phyloP scores from a whole-genome alignment of 2,888 invertebrate species.

The Microdon myrmicae region DNA sequence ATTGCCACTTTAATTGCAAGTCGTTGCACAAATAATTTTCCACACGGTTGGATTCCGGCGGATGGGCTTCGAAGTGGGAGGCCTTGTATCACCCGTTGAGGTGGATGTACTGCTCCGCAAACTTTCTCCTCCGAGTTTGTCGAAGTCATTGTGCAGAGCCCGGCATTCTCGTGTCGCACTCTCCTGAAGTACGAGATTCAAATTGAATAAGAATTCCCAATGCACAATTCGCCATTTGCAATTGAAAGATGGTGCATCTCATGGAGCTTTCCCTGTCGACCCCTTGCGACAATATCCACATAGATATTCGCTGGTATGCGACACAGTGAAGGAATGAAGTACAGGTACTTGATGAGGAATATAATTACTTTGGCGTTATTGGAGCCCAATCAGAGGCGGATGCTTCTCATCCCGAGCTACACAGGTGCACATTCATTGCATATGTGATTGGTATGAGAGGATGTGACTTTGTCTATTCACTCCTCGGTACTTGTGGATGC shows the following conservation, averaged over 20 bases:
- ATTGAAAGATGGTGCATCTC: conserved; percentile 30
- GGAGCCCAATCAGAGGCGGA: conserved; percentile 42
- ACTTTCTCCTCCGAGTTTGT: conserved; percentile 20
- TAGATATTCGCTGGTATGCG: conserved; percentile 33
- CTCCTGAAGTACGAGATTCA: conserved; percentile 9
- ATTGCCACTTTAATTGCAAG: conserved; percentile 25
- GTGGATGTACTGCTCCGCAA: not conserved
- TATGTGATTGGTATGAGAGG: conserved; percentile 35
- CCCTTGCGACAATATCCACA: conserved; percentile 27
- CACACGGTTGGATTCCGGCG: conserved; percentile 10
- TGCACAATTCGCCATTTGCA: conserved; percentile 18
- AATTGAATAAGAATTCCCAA: conserved; percentile 46
- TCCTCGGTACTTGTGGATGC: conserved; percentile 8
- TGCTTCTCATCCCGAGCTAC: conserved; percentile 3
- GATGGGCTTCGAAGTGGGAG: no score
- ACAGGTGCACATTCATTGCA: conserved; percentile 9
- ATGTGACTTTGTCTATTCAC: conserved; percentile 13
- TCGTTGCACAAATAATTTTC: conserved; percentile 25
- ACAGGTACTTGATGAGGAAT: conserved; percentile 26
- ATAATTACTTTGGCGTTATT: conserved; percentile 36
- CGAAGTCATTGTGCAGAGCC: conserved; percentile 37
- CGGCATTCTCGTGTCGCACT: conserved; percentile 32
- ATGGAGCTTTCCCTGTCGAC: conserved; percentile 26
- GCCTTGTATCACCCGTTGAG: no score
- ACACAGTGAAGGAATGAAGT: conserved; percentile 25